Evolutionary conservation across 1,140 invertebrate genomes (phyloP).

Genomic region (Ips typographus): DNA sequence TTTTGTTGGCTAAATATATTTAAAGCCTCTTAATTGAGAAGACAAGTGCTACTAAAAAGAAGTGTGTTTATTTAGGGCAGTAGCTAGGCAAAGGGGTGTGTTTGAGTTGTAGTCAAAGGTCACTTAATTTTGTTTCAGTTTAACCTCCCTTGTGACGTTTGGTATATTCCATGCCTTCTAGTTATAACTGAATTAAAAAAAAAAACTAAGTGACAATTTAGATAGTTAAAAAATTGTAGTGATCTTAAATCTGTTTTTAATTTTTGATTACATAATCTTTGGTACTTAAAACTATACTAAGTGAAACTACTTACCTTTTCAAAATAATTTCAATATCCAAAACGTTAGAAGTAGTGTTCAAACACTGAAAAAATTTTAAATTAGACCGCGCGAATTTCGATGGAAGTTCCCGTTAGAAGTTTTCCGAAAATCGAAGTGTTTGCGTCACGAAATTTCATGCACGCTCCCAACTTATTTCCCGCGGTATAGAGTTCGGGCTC

Average conservation of each 20-base stretch:
- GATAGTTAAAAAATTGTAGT: too few relatives aligned
- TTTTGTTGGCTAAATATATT: too few relatives aligned
- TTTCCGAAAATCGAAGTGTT: slow-evolving; percentile 28
- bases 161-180: too few relatives aligned
- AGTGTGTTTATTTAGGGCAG: too few relatives aligned
- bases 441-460: slow-evolving; percentile 33
- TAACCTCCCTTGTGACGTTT: too few relatives aligned
- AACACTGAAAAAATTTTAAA: slow-evolving; percentile 13
- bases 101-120: background rate
- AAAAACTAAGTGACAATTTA: too few relatives aligned
- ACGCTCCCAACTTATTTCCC: slow-evolving; percentile 35
- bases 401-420: slow-evolving; percentile 19
- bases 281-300: background rate
- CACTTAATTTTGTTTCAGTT: background rate
- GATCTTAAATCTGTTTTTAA: too few relatives aligned
- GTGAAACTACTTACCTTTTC: background rate
- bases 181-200: too few relatives aligned
- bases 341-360: background rate
- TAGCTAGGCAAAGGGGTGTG: background rate
- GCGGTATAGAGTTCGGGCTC: slow-evolving; percentile 35
- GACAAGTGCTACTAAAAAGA: too few relatives aligned
- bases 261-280: too few relatives aligned
- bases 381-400: slow-evolving; percentile 23
- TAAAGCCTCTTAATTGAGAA: too few relatives aligned
- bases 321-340: background rate